These are phyloP conservation scores for Sprattus sprattus DNA, from an alignment of 2,113 vertebrate genomes.

Conservation along the genomic window DNA sequence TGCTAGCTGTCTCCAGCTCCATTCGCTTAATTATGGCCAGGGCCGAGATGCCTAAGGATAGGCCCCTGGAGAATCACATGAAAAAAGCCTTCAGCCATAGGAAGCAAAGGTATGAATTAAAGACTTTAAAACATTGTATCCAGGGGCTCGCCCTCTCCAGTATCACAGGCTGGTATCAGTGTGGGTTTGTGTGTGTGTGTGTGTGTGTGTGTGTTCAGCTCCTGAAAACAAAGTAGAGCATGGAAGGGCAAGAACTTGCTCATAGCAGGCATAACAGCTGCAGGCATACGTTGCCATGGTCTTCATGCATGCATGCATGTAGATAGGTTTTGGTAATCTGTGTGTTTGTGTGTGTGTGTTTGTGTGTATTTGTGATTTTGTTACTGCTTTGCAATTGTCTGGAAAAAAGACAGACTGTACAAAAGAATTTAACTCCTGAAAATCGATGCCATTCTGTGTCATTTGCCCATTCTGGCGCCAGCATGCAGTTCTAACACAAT, in stretches of 20 bases:
- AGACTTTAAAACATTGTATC: neutral
- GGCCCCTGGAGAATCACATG: conserved; percentile 37
- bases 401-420: neutral
- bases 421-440: neutral
- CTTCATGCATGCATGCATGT: neutral
- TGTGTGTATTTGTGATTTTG: neutral
- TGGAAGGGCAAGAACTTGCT: neutral
- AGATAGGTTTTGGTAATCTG: neutral
- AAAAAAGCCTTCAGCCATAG: conserved; percentile 23
- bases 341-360: neutral
- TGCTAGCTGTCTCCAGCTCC: conserved; percentile 59
- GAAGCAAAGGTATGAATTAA: conserved; percentile 12
- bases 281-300: neutral
- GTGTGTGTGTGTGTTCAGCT: neutral
- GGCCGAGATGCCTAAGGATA: neutral
- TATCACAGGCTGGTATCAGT: neutral
- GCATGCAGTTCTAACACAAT: neutral
- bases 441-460: neutral
- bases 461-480: conserved; percentile 4
- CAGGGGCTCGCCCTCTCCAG: neutral
- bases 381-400: neutral
- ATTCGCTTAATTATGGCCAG: conserved; percentile 59
- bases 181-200: neutral
- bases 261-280: conserved; percentile 10
- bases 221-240: neutral